These are phyloP conservation scores for Dermochelys coriacea DNA, from an alignment of 2,797 vertebrate genomes.

Conservation along the genomic window DNA sequence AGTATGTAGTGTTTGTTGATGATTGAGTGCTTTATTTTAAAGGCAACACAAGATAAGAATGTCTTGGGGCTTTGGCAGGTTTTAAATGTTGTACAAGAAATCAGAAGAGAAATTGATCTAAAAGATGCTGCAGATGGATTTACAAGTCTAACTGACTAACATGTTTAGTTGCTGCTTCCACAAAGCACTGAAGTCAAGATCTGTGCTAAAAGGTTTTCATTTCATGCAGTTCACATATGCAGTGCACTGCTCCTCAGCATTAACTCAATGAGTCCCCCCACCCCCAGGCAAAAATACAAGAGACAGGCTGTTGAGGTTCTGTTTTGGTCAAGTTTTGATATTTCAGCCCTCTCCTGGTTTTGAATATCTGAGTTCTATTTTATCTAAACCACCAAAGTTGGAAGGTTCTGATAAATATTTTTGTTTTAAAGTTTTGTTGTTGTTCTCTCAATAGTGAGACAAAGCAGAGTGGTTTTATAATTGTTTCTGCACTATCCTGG, in stretches of 20 bases:
- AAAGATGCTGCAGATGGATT: slow-evolving; percentile 48
- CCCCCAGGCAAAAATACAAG: not conserved
- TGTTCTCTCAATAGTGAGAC: not conserved
- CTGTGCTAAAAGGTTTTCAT: slow-evolving; percentile 5
- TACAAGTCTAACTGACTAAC: slow-evolving; percentile 30
- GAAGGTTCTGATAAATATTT: not conserved
- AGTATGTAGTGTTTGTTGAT: not conserved
- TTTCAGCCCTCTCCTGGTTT: not conserved
- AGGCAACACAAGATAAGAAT: not conserved
- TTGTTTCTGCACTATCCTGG: not conserved
- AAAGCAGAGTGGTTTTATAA: not conserved
- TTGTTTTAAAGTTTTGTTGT: not conserved
- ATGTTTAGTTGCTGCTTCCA: slow-evolving; percentile 22
- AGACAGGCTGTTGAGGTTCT: not conserved
- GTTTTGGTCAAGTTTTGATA: not conserved
- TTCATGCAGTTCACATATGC: not conserved
- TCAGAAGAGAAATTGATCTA: slow-evolving; percentile 45
- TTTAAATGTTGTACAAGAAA: slow-evolving; percentile 32
- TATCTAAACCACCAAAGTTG: not conserved
- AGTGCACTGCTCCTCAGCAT: not conserved
- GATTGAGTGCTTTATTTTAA: slow-evolving; percentile 41
- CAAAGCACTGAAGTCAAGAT: slow-evolving; percentile 6
- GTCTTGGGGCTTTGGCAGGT: not conserved
- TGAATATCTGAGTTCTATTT: not conserved
- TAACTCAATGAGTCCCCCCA: fast-evolving